Conservation (phyloP, 2,888 invertebrate genomes). For the Cephus runcator region DNA sequence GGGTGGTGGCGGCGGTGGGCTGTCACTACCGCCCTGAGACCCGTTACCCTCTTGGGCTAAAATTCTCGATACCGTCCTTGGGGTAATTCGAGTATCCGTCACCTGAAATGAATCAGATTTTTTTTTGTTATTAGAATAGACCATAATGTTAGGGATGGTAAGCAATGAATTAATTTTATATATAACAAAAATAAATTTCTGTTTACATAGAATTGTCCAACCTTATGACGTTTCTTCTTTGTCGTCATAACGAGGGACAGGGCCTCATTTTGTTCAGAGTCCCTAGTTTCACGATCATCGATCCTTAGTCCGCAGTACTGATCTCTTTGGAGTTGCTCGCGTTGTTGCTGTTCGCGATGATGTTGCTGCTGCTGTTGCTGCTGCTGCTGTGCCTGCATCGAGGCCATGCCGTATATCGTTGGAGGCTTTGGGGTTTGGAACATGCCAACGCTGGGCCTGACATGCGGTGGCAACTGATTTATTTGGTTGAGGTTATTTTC, state of each 20-base stretch:
- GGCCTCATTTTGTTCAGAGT: constrained; percentile 92
- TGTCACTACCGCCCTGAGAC: constrained; percentile 71
- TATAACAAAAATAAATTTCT: not conserved
- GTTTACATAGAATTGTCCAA: constrained; percentile 25
- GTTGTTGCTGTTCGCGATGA: constrained; percentile 53
- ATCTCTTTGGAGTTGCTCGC: constrained; percentile 58
- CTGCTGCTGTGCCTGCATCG: constrained; percentile 58
- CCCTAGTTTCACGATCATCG: constrained; percentile 64
- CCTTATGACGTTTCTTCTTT: constrained; percentile 97
- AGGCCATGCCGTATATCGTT: constrained; percentile 65
- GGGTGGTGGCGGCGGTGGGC: constrained; percentile 67
- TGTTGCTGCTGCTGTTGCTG: constrained; percentile 42
- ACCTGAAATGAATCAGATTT: constrained; percentile 60
- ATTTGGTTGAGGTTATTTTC: constrained; percentile 71
- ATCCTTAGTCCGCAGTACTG: constrained; percentile 58
- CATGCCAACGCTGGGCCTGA: constrained; percentile 77
- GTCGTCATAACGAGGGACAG: constrained; percentile 94
- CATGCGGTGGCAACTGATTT: constrained; percentile 71
- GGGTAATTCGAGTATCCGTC: constrained; percentile 92
- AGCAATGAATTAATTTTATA: not conserved
- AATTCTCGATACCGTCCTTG: constrained; percentile 88
- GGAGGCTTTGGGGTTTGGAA: constrained; percentile 89
- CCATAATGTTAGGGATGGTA: not conserved
- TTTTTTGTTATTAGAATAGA: constrained; percentile 5
- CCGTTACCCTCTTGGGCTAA: constrained; percentile 84